These are phyloP conservation scores for Mylabris sibirica DNA, from an alignment of 2,888 invertebrate species.

Conservation along the genomic window DNA sequence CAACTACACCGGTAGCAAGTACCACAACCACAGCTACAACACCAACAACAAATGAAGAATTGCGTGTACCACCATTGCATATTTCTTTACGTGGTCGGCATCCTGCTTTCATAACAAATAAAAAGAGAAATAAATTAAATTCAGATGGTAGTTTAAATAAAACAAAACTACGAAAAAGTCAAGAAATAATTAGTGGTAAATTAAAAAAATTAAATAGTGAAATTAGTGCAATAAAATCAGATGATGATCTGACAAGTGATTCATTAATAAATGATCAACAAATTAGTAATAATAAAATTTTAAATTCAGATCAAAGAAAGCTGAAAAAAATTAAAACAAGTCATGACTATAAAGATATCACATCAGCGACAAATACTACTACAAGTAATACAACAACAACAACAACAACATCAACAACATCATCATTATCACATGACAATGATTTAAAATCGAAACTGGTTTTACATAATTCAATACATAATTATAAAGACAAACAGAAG, in stretches of 20 bases:
- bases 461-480: slow-evolving; percentile 49
- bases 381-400: not conserved
- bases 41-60: slow-evolving; percentile 66
- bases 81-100: slow-evolving; percentile 86
- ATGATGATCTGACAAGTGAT: slow-evolving; percentile 20
- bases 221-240: slow-evolving; percentile 23
- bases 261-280: slow-evolving; percentile 14
- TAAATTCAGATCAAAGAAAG: slow-evolving; percentile 45
- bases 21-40: slow-evolving; percentile 13
- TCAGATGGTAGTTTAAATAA: slow-evolving; percentile 50
- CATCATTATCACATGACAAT: slow-evolving; percentile 3
- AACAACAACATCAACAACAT: not conserved
- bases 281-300: slow-evolving; percentile 35
- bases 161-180: slow-evolving; percentile 50
- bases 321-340: slow-evolving; percentile 53
- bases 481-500: slow-evolving; percentile 58
- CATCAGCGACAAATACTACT: not conserved
- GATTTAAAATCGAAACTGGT: slow-evolving; percentile 48
- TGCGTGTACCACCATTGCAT: slow-evolving; percentile 86
- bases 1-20: slow-evolving; percentile 31
- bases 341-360: slow-evolving; percentile 47
- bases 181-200: slow-evolving; percentile 34
- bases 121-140: slow-evolving; percentile 66
- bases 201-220: slow-evolving; percentile 25
- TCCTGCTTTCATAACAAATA: slow-evolving; percentile 83